Percentiles rank a stretch among this genome's conserved stretches.
Evolutionary conservation across 1,140 invertebrate species (phyloP).

Genomic region (Mamestra configurata): DNA sequence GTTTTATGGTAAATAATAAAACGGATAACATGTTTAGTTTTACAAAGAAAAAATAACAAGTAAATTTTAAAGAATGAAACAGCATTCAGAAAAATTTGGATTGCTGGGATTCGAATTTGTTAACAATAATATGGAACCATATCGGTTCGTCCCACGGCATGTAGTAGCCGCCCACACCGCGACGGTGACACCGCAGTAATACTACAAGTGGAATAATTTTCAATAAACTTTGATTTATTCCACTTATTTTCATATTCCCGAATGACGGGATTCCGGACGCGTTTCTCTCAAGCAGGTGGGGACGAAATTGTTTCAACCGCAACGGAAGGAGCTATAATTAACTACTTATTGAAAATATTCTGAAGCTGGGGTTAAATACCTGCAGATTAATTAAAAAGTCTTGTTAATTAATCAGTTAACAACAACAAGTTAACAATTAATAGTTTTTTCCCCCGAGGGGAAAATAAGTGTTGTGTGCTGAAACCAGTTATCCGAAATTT

Average conservation of each 20-base stretch:
- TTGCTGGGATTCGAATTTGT: constrained; percentile 57
- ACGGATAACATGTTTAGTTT: background rate
- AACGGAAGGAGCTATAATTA: background rate
- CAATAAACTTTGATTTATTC: constrained; percentile 75
- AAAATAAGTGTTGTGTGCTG: background rate
- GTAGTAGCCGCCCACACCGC: constrained; percentile 66
- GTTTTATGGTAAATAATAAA: background rate
- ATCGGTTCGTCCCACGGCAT: constrained; percentile 61
- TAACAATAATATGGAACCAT: constrained; percentile 61
- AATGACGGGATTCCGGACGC: constrained; percentile 58
- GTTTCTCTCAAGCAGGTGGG: constrained; percentile 47
- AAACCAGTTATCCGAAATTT: background rate
- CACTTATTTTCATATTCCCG: constrained; percentile 65
- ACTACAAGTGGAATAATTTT: constrained; percentile 67
- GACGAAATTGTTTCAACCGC: background rate
- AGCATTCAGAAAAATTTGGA: constrained; percentile 32
- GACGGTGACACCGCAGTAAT: constrained; percentile 68
- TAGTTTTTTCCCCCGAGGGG: background rate
- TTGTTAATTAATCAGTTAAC: background rate
- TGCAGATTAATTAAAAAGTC: background rate
- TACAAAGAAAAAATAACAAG: background rate
- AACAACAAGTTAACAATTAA: no score
- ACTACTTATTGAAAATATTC: constrained; percentile 14
- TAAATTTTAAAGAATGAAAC: constrained; percentile 6
- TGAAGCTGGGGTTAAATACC: background rate